Evolutionary conservation across 2,797 vertebrate species (phyloP).

Genomic region (Channallabes apus): DNA sequence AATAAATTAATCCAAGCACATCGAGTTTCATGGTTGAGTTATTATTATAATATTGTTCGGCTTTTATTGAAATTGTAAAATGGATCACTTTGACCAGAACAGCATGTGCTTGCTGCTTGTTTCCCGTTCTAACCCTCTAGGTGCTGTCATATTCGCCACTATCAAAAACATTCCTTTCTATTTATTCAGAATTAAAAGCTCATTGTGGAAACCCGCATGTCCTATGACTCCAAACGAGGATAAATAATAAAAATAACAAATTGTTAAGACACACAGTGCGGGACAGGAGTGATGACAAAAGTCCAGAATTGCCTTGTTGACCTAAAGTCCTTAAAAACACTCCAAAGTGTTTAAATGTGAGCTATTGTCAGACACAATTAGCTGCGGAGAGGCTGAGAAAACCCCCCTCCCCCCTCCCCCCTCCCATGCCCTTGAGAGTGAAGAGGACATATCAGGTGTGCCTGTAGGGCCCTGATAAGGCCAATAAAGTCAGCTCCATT

Average conservation of each 20-base stretch:
- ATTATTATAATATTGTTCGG: background rate
- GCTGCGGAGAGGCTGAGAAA: slow-evolving; percentile 44
- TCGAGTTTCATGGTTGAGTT: background rate
- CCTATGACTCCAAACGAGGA: slow-evolving; percentile 4
- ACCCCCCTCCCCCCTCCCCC: background rate
- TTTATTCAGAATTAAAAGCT: slow-evolving; percentile 44
- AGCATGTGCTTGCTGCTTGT: too few species aligned
- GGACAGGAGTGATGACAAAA: slow-evolving; percentile 11
- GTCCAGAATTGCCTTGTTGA: slow-evolving; percentile 44
- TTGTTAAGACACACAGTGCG: background rate
- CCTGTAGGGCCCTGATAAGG: slow-evolving; percentile 59
- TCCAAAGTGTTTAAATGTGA: slow-evolving; percentile 28
- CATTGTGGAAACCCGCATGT: background rate
- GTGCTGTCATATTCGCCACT: background rate
- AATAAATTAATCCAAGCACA: background rate
- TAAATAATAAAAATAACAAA: slow-evolving; percentile 19
- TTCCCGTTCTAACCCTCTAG: background rate
- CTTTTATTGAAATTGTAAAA: background rate
- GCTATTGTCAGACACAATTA: slow-evolving; percentile 55
- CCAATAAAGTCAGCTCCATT: slow-evolving; percentile 57
- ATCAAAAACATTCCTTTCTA: slow-evolving; percentile 27
- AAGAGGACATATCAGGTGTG: slow-evolving; percentile 50
- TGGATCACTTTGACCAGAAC: background rate
- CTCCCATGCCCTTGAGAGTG: slow-evolving; percentile 50
- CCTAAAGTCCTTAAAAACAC: slow-evolving; percentile 49